Evolutionary conservation across 2,888 invertebrate species (phyloP).

Genomic region (Norana najaformis): DNA sequence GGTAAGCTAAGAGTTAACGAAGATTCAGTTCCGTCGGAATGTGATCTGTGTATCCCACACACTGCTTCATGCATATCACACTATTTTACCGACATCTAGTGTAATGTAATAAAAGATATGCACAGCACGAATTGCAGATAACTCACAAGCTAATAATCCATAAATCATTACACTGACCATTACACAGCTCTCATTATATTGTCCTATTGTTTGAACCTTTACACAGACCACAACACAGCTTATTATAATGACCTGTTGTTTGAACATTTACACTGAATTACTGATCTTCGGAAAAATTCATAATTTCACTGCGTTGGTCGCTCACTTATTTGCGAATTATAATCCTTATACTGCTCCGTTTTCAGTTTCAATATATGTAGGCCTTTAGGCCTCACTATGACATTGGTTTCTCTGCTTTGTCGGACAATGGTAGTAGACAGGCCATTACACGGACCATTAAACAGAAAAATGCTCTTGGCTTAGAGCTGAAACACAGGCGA

Average conservation of each 20-base stretch:
- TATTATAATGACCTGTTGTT: neutral
- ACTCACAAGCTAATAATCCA: too few relatives aligned
- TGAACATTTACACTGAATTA: neutral
- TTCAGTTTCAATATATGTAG: neutral
- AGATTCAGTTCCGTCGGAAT: too few relatives aligned
- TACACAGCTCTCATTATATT: neutral
- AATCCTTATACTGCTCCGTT: neutral
- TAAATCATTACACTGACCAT: neutral
- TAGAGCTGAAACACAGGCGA: neutral
- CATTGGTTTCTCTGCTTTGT: too few relatives aligned
- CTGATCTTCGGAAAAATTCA: neutral
- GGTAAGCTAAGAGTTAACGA: too few relatives aligned
- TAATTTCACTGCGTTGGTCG: neutral
- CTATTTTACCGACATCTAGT: neutral
- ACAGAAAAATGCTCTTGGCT: too few relatives aligned
- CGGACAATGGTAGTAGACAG: too few relatives aligned
- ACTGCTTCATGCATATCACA: too few relatives aligned
- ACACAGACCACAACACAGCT: neutral
- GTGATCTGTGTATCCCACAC: neutral
- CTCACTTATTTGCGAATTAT: neutral
- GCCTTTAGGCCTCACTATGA: neutral
- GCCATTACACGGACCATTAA: too few relatives aligned
- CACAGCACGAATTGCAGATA: neutral
- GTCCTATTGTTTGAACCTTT: neutral
- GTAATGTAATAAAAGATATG: neutral